These are phyloP conservation scores for Cephus pulcher DNA, from an alignment of 2,888 invertebrate genomes.

Conservation along the genomic window DNA sequence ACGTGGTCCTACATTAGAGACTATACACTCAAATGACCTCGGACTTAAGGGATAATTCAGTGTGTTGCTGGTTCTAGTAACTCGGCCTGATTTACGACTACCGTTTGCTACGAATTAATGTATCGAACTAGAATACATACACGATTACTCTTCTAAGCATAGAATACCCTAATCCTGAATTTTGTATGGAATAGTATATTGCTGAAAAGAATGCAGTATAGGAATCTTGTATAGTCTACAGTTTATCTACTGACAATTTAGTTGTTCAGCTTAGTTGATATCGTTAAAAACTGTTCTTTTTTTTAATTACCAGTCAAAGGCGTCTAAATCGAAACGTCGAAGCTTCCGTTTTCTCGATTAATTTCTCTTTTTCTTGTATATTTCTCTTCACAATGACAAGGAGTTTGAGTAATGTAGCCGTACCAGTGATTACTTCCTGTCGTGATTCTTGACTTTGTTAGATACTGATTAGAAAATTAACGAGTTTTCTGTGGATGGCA, in stretches of 20 bases:
- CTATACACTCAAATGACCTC: conserved; percentile 21
- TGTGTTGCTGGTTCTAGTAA: conserved; percentile 15
- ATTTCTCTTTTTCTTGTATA: background rate
- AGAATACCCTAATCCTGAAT: background rate
- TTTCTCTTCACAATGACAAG: background rate
- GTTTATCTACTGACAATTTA: background rate
- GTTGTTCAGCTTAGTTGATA: background rate
- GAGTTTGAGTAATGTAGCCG: background rate
- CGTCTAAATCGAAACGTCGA: background rate
- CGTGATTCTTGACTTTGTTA: background rate
- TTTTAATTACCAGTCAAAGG: background rate
- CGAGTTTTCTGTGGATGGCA: background rate
- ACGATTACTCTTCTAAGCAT: background rate
- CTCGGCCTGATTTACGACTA: conserved; percentile 35
- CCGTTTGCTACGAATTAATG: conserved; percentile 17
- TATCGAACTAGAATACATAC: background rate
- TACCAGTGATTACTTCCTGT: background rate
- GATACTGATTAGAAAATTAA: background rate
- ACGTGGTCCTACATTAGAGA: background rate
- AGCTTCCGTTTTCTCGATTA: background rate
- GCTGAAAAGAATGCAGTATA: background rate
- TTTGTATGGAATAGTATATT: background rate
- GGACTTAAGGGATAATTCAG: conserved; percentile 31
- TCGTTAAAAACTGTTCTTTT: background rate
- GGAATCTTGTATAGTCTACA: background rate